These are phyloP conservation scores for Lamellibrachia columna DNA, from an alignment of 2,888 invertebrate species.

Conservation along the genomic window DNA sequence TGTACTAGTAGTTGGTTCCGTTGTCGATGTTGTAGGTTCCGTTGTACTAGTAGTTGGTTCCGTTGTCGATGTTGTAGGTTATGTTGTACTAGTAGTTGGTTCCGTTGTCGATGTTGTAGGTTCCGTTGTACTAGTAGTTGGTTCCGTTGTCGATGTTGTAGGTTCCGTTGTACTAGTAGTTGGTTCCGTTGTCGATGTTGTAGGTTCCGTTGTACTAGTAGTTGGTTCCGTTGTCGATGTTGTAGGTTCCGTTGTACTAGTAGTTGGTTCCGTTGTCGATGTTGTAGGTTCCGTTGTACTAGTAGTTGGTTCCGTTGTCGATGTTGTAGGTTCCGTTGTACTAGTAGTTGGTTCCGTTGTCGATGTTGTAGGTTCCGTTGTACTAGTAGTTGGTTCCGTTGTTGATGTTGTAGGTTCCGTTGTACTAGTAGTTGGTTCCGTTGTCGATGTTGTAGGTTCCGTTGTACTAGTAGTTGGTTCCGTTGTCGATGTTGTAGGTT, in stretches of 20 bases:
- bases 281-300: not conserved
- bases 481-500: not conserved
- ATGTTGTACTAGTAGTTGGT: not conserved
- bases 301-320: not conserved
- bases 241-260: too few relatives aligned
- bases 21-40: not conserved
- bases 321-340: not conserved
- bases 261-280: not conserved
- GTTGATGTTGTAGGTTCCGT: not conserved
- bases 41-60: not conserved
- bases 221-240: not conserved
- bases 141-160: not conserved
- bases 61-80: not conserved
- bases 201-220: too few relatives aligned
- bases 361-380: not conserved
- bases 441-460: not conserved
- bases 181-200: not conserved
- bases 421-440: not conserved
- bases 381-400: not conserved
- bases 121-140: not conserved
- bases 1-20: not conserved
- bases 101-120: not conserved
- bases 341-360: not conserved
- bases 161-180: too few relatives aligned
- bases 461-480: not conserved